Percentiles rank a stretch among this genome's conserved stretches.
Conservation (phyloP, 1,140 invertebrate species). For the Calephelis nemesis region DNA sequence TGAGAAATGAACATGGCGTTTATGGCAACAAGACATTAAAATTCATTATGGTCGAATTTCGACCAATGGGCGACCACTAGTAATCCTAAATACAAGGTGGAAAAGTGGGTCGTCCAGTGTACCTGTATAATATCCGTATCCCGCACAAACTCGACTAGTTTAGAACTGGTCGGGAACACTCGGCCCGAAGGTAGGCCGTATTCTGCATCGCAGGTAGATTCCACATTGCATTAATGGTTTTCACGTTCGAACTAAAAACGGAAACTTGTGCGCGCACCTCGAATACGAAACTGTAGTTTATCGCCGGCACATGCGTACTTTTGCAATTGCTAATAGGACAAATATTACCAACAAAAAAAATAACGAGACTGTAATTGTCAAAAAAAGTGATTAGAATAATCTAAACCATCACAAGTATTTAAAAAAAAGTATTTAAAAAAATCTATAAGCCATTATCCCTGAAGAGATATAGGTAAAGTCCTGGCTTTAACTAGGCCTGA, state of each 20-base stretch:
- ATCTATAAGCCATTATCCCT: no score
- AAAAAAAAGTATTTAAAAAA: no score
- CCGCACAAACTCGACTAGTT: constrained; percentile 33
- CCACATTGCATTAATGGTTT: constrained; percentile 64
- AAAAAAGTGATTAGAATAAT: no score
- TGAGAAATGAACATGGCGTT: no score
- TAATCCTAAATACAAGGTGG: neutral
- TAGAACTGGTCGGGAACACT: constrained; percentile 44
- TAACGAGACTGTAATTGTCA: no score
- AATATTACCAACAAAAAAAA: neutral
- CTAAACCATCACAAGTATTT: no score
- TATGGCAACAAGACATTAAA: no score
- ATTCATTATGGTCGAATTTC: no score
- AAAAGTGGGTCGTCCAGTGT: neutral
- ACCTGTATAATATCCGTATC: neutral
- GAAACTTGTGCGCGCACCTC: constrained; percentile 56
- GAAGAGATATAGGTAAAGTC: no score
- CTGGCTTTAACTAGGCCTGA: no score
- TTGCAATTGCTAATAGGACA: neutral
- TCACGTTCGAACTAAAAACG: constrained; percentile 58
- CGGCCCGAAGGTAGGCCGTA: constrained; percentile 49
- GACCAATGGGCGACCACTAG: neutral
- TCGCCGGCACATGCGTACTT: neutral
- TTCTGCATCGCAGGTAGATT: constrained; percentile 58
- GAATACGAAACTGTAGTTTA: constrained; percentile 45